Base-by-base conservation (phyloP, 2,113 vertebrate species). In the Zosterops lateralis region DNA sequence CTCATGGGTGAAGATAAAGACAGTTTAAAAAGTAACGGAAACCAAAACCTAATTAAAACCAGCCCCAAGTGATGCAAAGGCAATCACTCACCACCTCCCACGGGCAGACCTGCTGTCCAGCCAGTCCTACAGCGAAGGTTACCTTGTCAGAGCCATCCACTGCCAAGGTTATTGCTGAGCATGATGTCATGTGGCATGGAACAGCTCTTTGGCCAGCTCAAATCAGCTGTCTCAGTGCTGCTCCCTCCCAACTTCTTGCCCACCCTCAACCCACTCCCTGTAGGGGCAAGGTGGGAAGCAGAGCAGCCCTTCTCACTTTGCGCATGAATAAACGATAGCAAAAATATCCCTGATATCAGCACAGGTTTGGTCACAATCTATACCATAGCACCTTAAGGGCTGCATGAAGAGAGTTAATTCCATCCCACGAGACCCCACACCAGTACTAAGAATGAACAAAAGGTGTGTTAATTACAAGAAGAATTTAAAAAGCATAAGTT, bases 21-120 rank as follows among this genome's bases (percentile, higher is more conserved):
- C 15, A 50, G 19, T 17, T 62, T 54, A 71, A 81, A 57, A 74
- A 64, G 25, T 17, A 32, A 74, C 62, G 34, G 70, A 77, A 94
- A 32, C 3, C 10, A 44, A 48, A 89, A 47, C 3, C 8, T 64
- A 40, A 60, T 22, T 8, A 14, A 48, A 51, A 53, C 42, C 14
- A 6, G 7, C 4, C 45, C n/a, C 4, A 25, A 80, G 12, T 7
- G 28, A 36, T 25, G 10, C 20, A 73, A 71, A 45, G 42, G 28
- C 16, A 64, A 7, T 24, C 54, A n/a, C 34, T 95, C 45, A 53
- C 71, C 40, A 57, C 34, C 21, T 81, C 38, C 32, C 29, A 62
- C 7, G 4, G 48, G 56, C 38, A 87, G 54, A 62, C 5, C 4
- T 0, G 0, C 16, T 62, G 19, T 25, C 38, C 42, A 70, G 64